A percentile compares a stretch with the other conserved stretches of the same genome.
phyloP scores from a whole-genome alignment of 2,797 vertebrate genomes.

The Neoniphon sammara region DNA sequence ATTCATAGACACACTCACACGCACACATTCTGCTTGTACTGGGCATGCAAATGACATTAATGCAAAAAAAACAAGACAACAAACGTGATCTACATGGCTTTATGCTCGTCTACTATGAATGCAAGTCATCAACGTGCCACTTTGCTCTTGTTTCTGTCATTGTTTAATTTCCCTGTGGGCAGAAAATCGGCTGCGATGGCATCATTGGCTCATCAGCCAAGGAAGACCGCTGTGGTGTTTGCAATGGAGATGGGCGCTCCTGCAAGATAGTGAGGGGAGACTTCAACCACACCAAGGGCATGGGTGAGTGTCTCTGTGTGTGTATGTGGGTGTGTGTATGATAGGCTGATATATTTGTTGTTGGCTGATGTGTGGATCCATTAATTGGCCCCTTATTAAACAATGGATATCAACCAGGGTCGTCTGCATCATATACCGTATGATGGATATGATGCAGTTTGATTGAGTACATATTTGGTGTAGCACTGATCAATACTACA shows the following conservation, averaged over 20 bases:
- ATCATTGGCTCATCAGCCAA: conserved; percentile 93
- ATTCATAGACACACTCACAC: background rate
- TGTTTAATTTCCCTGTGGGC: conserved; percentile 21
- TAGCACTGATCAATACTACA: background rate
- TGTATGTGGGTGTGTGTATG: conserved; percentile 1
- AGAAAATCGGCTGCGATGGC: conserved; percentile 97
- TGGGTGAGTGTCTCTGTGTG: conserved; percentile 85
- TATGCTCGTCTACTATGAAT: background rate
- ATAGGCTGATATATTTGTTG: no score
- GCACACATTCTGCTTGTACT: background rate
- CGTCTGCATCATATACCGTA: background rate
- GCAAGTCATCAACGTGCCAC: background rate
- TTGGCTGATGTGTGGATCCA: no score
- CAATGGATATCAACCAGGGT: background rate
- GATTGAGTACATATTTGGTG: background rate
- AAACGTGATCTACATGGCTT: no score
- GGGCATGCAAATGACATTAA: background rate
- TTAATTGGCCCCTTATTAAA: no score
- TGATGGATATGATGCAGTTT: background rate
- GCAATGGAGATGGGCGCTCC: conserved; percentile 92
- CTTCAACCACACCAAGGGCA: conserved; percentile 94
- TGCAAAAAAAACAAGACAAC: background rate
- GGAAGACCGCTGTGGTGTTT: conserved; percentile 94
- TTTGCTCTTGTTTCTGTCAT: background rate
- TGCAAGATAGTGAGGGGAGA: conserved; percentile 95